Conservation (phyloP, 37 sponge, comb jelly and placozoan genomes). For the Lycopodina hypogea region DNA sequence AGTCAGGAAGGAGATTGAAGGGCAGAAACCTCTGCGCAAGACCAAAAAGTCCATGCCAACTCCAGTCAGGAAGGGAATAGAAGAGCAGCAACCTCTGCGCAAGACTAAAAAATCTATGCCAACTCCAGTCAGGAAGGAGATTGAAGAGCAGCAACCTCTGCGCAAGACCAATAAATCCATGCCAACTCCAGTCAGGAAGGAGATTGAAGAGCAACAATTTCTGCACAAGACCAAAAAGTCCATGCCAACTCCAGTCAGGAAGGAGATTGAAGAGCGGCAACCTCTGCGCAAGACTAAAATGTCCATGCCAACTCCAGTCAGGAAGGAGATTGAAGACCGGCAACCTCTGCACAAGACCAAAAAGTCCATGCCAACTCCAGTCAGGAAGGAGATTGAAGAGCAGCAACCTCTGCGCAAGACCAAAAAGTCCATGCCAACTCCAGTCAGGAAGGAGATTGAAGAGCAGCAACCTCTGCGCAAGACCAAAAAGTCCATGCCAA, state of each 20-base stretch:
- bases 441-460: slow-evolving; percentile 56
- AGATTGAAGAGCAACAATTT: slow-evolving; percentile 30
- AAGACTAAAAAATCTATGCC: slow-evolving; percentile 27
- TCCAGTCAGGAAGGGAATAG: slow-evolving; percentile 47
- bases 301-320: slow-evolving; percentile 56
- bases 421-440: slow-evolving; percentile 57
- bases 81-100: slow-evolving; percentile 13
- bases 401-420: slow-evolving; percentile 39
- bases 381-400: slow-evolving; percentile 51
- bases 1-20: slow-evolving; percentile 48
- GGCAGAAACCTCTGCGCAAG: slow-evolving; percentile 16
- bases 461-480: slow-evolving; percentile 27
- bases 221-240: slow-evolving; percentile 52
- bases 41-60: slow-evolving; percentile 42
- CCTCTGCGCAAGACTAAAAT: slow-evolving; percentile 43
- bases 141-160: slow-evolving; percentile 21
- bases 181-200: slow-evolving; percentile 64
- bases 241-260: slow-evolving; percentile 61
- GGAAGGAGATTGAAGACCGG: slow-evolving; percentile 44
- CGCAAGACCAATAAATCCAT: slow-evolving; percentile 37
- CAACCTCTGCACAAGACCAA: slow-evolving; percentile 39
- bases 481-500: slow-evolving; percentile 49
- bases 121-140: slow-evolving; percentile 47
- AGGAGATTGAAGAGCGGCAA: slow-evolving; percentile 24
- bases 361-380: slow-evolving; percentile 56